Percentiles rank a stretch among this genome's conserved stretches.
Conservation (phyloP, 2,797 vertebrate genomes). For the Buceros bicornis region DNA sequence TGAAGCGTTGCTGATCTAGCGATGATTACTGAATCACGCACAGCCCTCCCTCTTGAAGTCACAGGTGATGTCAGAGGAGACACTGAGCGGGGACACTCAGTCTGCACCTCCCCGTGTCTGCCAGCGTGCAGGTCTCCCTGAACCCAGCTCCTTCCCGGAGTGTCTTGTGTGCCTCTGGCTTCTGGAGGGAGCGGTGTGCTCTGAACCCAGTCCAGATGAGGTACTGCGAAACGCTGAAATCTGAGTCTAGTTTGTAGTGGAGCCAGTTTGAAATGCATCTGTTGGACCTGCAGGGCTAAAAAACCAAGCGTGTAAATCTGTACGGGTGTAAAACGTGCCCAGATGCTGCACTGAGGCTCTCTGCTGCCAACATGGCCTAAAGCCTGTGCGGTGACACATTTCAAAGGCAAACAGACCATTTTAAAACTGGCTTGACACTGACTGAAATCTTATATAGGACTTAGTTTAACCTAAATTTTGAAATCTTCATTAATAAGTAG, state of each 20-base stretch:
- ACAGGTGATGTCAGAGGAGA: background rate
- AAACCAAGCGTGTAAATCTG: accelerated
- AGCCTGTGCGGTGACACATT: background rate
- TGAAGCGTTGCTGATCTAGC: constrained; percentile 34
- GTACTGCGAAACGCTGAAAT: background rate
- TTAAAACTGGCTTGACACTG: constrained; percentile 52
- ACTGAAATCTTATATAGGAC: background rate
- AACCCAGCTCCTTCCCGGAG: background rate
- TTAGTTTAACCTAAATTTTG: background rate
- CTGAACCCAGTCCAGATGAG: background rate
- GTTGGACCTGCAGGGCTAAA: background rate
- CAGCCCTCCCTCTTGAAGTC: constrained; percentile 32
- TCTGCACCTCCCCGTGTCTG: background rate
- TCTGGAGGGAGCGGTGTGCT: constrained; percentile 40
- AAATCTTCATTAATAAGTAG: constrained; percentile 45
- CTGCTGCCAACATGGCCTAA: background rate
- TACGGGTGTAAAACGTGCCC: background rate
- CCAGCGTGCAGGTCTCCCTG: background rate
- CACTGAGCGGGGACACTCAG: background rate
- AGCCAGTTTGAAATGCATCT: constrained; percentile 66
- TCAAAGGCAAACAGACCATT: constrained; percentile 46
- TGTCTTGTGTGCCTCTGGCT: background rate
- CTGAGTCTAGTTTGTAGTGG: background rate
- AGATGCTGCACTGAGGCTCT: accelerated
- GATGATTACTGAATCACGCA: constrained; percentile 47